These are phyloP conservation scores for Rutilus rutilus DNA, from an alignment of 2,113 vertebrate species.

Conservation along the genomic window DNA sequence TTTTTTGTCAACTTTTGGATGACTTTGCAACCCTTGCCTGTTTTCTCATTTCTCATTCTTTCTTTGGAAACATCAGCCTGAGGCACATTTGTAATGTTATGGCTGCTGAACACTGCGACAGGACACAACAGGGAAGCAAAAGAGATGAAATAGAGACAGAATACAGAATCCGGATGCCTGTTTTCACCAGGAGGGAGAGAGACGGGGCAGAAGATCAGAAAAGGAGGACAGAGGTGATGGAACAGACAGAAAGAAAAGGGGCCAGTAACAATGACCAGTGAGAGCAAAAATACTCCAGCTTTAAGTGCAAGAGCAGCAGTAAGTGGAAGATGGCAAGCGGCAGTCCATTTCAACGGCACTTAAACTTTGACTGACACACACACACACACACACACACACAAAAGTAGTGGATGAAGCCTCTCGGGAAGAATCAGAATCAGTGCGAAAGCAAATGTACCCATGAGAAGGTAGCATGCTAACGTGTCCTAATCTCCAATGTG, in stretches of 20 bases:
- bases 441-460: slow-evolving; percentile 37
- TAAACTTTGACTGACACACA: slow-evolving; percentile 36
- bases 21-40: background rate
- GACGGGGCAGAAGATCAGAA: background rate
- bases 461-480: background rate
- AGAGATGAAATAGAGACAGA: slow-evolving; percentile 11
- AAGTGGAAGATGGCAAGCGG: background rate
- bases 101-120: background rate
- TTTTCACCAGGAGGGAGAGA: slow-evolving; percentile 27
- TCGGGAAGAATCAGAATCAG: slow-evolving; percentile 60
- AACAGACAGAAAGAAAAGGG: slow-evolving; percentile 15
- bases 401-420: slow-evolving; percentile 39
- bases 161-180: background rate
- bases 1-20: background rate
- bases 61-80: background rate
- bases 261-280: slow-evolving; percentile 13
- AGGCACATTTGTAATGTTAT: background rate
- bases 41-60: no score
- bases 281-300: background rate
- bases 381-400: slow-evolving; percentile 17
- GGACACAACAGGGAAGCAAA: background rate
- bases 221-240: slow-evolving; percentile 6
- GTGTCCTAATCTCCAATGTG: background rate
- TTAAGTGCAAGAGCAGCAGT: slow-evolving; percentile 37
- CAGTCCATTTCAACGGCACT: slow-evolving; percentile 17